Conservation (phyloP, 2,797 vertebrate species). For the Anguilla obscura region DNA sequence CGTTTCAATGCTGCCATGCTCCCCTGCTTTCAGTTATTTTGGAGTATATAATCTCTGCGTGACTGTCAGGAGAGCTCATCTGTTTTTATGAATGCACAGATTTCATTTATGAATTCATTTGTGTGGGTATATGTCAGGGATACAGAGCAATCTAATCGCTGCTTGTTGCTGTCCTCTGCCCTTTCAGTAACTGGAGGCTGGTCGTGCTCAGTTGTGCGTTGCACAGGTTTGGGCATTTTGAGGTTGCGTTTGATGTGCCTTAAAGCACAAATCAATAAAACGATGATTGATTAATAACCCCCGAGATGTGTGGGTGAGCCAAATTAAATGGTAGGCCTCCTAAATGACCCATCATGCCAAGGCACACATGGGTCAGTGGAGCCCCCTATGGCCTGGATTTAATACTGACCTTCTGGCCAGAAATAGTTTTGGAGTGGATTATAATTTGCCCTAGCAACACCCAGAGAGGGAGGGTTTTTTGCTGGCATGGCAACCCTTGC, state of each 20-base stretch:
- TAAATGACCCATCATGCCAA: not conserved
- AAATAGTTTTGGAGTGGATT: not conserved
- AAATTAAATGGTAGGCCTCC: not conserved
- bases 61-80: slow-evolving; percentile 9
- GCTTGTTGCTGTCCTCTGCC: not conserved
- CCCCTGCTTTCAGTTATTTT: slow-evolving; percentile 25
- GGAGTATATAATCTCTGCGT: slow-evolving; percentile 10
- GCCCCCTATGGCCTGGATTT: not conserved
- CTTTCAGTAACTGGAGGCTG: not conserved
- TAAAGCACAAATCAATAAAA: not conserved
- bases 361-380: not conserved
- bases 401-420: not conserved
- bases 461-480: too few relatives aligned
- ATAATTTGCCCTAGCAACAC: not conserved
- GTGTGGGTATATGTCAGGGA: not conserved
- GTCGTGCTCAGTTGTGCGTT: too few relatives aligned
- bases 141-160: not conserved
- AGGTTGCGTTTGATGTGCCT: not conserved
- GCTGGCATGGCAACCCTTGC: too few relatives aligned
- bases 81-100: slow-evolving; percentile 20
- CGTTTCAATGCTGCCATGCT: not conserved
- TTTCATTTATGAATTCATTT: not conserved
- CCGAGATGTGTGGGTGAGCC: not conserved
- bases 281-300: not conserved
- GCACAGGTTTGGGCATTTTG: not conserved